Evolutionary conservation across 2,888 invertebrate genomes (phyloP).

Genomic region (Pherbina coryleti): DNA sequence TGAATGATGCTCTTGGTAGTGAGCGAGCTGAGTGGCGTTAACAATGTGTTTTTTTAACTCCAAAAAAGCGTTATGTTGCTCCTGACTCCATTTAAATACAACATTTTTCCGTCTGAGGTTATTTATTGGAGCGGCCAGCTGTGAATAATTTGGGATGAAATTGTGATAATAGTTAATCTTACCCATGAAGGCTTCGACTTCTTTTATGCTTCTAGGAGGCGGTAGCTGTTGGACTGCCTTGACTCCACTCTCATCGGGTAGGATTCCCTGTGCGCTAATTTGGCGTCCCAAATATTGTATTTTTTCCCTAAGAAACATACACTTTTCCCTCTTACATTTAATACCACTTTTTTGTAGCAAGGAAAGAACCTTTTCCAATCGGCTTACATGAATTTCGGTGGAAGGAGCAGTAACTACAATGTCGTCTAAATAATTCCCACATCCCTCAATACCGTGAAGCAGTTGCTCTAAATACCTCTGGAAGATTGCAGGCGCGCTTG

Average conservation of each 20-base stretch:
- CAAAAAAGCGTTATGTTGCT: conserved; percentile 14
- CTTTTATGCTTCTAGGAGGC: conserved; percentile 46
- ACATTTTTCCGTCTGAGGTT: conserved; percentile 21
- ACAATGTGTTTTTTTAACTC: too few relatives aligned
- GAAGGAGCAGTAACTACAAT: too few relatives aligned
- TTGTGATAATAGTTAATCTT: conserved; percentile 57
- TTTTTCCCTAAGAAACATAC: conserved; percentile 31
- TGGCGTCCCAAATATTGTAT: conserved; percentile 55
- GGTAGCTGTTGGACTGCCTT: conserved; percentile 51
- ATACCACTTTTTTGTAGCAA: conserved; percentile 12
- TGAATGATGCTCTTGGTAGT: too few relatives aligned
- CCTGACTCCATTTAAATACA: conserved; percentile 19
- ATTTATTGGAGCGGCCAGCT: conserved; percentile 28
- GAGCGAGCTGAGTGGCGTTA: too few relatives aligned
- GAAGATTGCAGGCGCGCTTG: conserved; percentile 47
- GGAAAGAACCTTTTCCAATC: too few relatives aligned
- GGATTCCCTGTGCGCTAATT: too few relatives aligned
- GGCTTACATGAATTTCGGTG: too few relatives aligned
- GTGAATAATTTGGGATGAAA: conserved; percentile 41
- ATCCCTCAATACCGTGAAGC: too few relatives aligned
- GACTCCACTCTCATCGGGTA: conserved; percentile 51
- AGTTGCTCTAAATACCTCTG: too few relatives aligned
- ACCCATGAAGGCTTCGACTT: conserved; percentile 55
- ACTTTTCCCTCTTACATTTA: too few relatives aligned
- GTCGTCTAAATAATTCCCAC: too few relatives aligned